Percentiles rank a stretch among this genome's conserved stretches.
These are phyloP conservation scores for Sinopyrophorus schimmeli DNA, from an alignment of 2,888 invertebrate species.

Conservation along the genomic window DNA sequence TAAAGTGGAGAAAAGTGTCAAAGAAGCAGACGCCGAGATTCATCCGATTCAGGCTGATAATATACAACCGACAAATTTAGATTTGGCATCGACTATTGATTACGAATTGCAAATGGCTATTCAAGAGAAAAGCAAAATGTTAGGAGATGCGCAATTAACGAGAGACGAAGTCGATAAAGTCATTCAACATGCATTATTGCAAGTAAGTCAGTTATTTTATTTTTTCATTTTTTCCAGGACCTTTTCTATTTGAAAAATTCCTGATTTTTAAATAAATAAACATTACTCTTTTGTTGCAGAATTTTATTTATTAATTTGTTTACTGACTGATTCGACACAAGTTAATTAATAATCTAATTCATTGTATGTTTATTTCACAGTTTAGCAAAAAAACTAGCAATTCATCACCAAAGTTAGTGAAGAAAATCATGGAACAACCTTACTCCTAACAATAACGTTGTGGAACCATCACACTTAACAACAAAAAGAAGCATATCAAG, in stretches of 20 bases:
- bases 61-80: background rate
- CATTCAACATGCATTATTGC: slow-evolving; percentile 33
- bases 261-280: too few relatives aligned
- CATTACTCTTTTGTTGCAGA: too few relatives aligned
- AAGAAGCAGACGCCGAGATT: slow-evolving; percentile 4
- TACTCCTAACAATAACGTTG: background rate
- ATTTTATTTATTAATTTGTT: too few relatives aligned
- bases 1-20: background rate
- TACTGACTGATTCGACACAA: too few relatives aligned
- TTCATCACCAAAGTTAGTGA: too few relatives aligned
- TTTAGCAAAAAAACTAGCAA: too few relatives aligned
- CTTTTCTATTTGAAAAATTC: too few relatives aligned
- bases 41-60: background rate
- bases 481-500: slow-evolving; percentile 7
- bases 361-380: too few relatives aligned
- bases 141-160: slow-evolving; percentile 32
- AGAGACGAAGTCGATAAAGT: slow-evolving; percentile 37
- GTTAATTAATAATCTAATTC: too few relatives aligned
- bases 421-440: too few relatives aligned
- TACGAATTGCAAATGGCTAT: slow-evolving; percentile 36
- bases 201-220: too few relatives aligned
- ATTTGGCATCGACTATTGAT: slow-evolving; percentile 7
- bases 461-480: slow-evolving; percentile 1
- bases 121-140: slow-evolving; percentile 31
- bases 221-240: too few relatives aligned